Percentiles rank a stretch among this genome's conserved stretches.
These are phyloP conservation scores for Achlya flavicornis DNA, from an alignment of 2,888 invertebrate species.

Conservation along the genomic window DNA sequence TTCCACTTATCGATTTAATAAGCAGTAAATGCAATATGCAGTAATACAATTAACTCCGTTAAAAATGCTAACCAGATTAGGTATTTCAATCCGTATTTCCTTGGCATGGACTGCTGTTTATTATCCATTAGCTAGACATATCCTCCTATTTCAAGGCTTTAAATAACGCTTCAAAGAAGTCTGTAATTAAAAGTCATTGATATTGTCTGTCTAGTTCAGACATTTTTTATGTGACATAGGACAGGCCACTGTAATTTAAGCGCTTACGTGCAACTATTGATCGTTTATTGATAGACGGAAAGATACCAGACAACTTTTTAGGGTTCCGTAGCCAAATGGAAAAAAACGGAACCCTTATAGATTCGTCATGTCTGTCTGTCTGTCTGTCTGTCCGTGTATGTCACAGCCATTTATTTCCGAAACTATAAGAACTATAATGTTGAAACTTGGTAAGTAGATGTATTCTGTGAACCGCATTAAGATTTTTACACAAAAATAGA, in stretches of 20 bases:
- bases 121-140: not conserved
- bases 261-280: not conserved
- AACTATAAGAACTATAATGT: no score
- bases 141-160: not conserved
- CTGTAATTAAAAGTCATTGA: not conserved
- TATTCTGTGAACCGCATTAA: no score
- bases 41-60: not conserved
- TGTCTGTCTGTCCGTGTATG: no score
- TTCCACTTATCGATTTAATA: no score
- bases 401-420: no score
- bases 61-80: not conserved
- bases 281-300: not conserved
- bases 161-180: conserved; percentile 2
- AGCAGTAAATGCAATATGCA: no score
- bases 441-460: no score
- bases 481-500: no score
- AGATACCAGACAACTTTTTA: not conserved
- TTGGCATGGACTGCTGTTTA: not conserved
- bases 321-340: no score
- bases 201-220: not conserved
- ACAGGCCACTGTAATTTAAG: not conserved
- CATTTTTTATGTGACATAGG: not conserved
- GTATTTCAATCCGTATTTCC: not conserved
- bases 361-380: no score
- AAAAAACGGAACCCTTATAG: no score